A percentile compares a stretch with the other conserved stretches of the same genome.
phyloP scores from a whole-genome alignment of 2,797 vertebrate genomes.

The Manis crassicaudata region DNA sequence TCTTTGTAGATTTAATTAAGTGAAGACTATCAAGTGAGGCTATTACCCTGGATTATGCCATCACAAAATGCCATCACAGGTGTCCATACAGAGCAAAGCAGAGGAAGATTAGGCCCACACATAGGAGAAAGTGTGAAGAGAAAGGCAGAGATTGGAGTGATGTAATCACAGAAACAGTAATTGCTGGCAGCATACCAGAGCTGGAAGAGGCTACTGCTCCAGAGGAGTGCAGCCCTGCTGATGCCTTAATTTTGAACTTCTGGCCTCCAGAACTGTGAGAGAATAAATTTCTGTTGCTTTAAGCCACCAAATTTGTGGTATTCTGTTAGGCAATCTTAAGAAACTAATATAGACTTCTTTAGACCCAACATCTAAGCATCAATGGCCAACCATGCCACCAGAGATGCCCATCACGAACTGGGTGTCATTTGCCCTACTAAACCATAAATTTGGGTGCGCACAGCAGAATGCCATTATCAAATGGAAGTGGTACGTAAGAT shows the following conservation, averaged over 20 bases:
- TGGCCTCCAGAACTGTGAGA: neutral
- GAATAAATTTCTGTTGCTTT: neutral
- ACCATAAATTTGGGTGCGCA: too few relatives aligned
- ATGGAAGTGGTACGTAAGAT: too few relatives aligned
- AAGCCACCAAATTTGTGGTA: too few relatives aligned
- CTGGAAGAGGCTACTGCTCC: neutral
- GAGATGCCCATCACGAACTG: neutral
- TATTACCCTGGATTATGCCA: neutral
- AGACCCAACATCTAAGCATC: neutral
- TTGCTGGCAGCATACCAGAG: neutral
- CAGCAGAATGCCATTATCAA: too few relatives aligned
- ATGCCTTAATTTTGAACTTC: too few relatives aligned
- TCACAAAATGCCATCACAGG: neutral
- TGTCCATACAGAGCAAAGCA: neutral
- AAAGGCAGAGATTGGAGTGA: neutral
- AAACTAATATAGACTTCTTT: neutral
- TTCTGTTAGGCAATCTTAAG: neutral
- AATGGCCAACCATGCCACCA: neutral
- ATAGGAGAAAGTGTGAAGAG: neutral
- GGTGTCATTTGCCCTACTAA: neutral
- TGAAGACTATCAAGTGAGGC: neutral
- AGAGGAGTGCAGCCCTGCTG: neutral
- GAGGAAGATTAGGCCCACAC: neutral
- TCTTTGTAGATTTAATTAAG: neutral
- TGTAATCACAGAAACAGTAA: neutral